Conservation (phyloP, 2,888 invertebrate species). For the Athripsodes cinereus region DNA sequence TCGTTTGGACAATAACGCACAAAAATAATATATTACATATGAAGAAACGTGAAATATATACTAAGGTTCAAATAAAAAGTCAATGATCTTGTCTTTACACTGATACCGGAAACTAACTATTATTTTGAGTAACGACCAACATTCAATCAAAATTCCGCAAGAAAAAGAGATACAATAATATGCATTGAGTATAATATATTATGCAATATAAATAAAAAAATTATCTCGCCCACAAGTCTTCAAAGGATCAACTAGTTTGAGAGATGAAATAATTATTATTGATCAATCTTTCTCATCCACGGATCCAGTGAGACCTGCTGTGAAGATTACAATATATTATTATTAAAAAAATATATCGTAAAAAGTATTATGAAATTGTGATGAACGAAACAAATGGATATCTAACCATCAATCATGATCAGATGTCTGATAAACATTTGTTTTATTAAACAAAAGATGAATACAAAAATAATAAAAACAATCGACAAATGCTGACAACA, state of each 20-base stretch:
- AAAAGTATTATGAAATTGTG: background rate
- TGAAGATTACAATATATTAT: background rate
- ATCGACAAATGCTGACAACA: conserved; percentile 7
- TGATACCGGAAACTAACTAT: no score
- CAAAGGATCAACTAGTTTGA: background rate
- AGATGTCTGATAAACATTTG: background rate
- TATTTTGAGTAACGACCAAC: no score
- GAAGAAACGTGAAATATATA: no score
- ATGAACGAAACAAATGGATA: background rate
- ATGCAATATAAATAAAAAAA: no score
- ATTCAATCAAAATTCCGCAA: no score
- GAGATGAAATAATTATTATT: conserved; percentile 1
- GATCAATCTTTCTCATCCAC: conserved; percentile 1
- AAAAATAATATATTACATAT: no score
- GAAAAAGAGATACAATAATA: no score
- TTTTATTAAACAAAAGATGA: background rate
- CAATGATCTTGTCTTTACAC: no score
- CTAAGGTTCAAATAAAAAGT: no score
- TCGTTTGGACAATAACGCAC: no score
- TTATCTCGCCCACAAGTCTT: background rate
- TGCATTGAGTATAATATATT: no score
- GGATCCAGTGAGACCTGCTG: background rate
- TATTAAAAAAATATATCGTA: background rate
- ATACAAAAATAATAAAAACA: background rate
- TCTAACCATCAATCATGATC: conserved; percentile 1